phyloP scores from a whole-genome alignment of 2,113 vertebrate genomes.

The Meriones unguiculatus region DNA sequence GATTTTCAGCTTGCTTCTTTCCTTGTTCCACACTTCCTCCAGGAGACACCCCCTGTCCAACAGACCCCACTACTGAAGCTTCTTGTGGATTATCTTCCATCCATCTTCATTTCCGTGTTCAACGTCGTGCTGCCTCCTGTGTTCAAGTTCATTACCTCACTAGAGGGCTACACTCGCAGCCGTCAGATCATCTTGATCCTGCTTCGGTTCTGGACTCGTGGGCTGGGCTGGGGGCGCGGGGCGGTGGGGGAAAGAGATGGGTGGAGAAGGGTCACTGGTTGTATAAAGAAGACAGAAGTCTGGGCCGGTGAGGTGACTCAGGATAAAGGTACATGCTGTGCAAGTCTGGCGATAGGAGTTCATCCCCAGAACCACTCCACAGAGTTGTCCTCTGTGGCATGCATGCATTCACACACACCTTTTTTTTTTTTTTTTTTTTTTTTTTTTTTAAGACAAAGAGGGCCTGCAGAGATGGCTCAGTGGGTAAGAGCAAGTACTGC shows the following conservation, averaged over 20 bases:
- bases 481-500: neutral
- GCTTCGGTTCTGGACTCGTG: conserved; percentile 81
- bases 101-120: conserved; percentile 91
- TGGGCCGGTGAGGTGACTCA: neutral
- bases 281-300: neutral
- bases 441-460: neutral
- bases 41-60: conserved; percentile 18
- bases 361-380: neutral
- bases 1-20: neutral
- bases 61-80: conserved; percentile 82
- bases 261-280: neutral
- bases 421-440: too few species aligned
- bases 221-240: neutral
- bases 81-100: conserved; percentile 90
- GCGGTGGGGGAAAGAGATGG: neutral
- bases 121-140: conserved; percentile 92
- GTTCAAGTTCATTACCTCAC: conserved; percentile 87
- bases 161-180: conserved; percentile 89
- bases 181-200: conserved; percentile 89
- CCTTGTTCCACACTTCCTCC: neutral
- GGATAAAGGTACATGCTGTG: neutral
- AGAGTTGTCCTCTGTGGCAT: neutral
- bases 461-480: neutral
- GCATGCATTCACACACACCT: neutral
- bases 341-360: neutral